Base-by-base conservation (phyloP, 2,888 invertebrate species). In the Argyra leucocephala region DNA sequence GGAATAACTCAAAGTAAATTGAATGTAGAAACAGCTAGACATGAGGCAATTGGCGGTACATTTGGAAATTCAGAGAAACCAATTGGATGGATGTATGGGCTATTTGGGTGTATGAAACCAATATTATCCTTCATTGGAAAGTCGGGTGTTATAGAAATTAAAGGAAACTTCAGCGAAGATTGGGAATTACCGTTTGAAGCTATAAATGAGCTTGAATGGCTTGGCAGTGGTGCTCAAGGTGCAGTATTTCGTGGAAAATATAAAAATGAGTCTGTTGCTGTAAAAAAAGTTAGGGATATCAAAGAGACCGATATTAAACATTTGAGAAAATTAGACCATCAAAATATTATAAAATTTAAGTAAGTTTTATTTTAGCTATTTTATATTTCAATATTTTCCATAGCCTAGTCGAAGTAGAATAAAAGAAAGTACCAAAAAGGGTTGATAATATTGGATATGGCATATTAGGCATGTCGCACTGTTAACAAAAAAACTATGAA, bases 161-260 rank as follows among this genome's bases (percentile, higher is more conserved):
- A 88, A 72, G 72, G 73, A 70, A 78, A 74, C 63, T 74, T 76
- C 69, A 72, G 80, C 80, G 93, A 94, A 79, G 88, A 91, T 72
- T 97, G 97, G 97, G 96, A 96, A 80, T 92, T 97, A 68, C 90
- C 93, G 1, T 96, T 95, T 79, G 95, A 96, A 75, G 84, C 87
- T 22, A 92, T 98, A 69, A 89, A 80, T 3, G 91, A 95, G 72
- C 82, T 97, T 65, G 86, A 91, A 73, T 97, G 93, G 87, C 81
- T 98, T 65, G 97, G 96, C 0, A 91, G 93, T 67, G 98, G 98
- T 0, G 96, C 96, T 6, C 97, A 98, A 78, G 97, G 97, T 6
- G 91, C 93, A 0, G 97, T 98, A 0, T 97, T 93, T 80, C 88
- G 90, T 64, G 97, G 96, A 0, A 88, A 85, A 72, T 82, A 93